Percentiles rank a stretch among this genome's conserved stretches.
phyloP scores from a whole-genome alignment of 2,888 invertebrate species.

The Drosophila prostipennis region DNA sequence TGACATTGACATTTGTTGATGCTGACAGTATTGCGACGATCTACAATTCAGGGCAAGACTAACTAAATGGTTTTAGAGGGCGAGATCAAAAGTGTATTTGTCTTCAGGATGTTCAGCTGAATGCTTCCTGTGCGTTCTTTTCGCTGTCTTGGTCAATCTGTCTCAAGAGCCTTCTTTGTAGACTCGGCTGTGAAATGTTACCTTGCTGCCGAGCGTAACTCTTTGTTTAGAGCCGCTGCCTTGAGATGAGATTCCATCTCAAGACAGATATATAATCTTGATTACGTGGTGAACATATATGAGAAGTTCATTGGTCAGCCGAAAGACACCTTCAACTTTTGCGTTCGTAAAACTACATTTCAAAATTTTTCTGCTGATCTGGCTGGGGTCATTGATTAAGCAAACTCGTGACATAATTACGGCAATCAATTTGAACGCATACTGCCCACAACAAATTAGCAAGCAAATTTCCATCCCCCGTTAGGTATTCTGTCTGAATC shows the following conservation, averaged over 20 bases:
- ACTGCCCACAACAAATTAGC: constrained; percentile 50
- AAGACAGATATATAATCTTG: constrained; percentile 9
- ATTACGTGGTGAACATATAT: constrained; percentile 11
- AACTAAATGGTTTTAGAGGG: not conserved
- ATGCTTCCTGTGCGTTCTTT: constrained; percentile 32
- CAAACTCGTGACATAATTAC: constrained; percentile 47
- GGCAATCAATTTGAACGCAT: constrained; percentile 59
- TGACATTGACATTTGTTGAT: constrained; percentile 81
- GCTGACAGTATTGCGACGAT: constrained; percentile 44
- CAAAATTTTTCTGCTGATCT: not conserved
- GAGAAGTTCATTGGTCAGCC: constrained; percentile 66
- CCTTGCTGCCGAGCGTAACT: constrained; percentile 32
- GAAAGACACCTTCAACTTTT: constrained; percentile 62
- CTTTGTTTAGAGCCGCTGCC: constrained; percentile 21
- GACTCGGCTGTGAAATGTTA: constrained; percentile 36
- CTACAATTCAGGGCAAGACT: constrained; percentile 10
- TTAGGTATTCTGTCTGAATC: constrained; percentile 17
- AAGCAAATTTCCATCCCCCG: constrained; percentile 11
- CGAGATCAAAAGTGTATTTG: constrained; percentile 41
- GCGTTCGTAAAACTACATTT: constrained; percentile 5
- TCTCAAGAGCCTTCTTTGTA: constrained; percentile 71
- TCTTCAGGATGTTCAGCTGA: constrained; percentile 63
- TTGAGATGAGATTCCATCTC: constrained; percentile 12
- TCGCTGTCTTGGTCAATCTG: constrained; percentile 48
- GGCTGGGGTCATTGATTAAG: constrained; percentile 25